Base-by-base conservation (phyloP, 1,140 invertebrate genomes). In the Plodia interpunctella region DNA sequence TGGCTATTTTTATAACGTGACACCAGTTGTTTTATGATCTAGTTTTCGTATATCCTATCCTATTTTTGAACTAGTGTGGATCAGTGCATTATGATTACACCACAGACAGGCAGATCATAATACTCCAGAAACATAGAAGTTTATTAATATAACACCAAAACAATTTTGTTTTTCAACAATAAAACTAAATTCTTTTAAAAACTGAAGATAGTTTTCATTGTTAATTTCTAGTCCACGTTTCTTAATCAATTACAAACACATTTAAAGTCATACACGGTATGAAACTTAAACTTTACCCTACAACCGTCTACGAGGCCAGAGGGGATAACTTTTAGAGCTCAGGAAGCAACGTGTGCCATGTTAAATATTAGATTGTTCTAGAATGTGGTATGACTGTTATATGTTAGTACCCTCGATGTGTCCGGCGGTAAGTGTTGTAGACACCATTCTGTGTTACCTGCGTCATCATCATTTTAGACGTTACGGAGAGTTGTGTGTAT, bases 331-430 rank as follows among this genome's bases (percentile, higher is more conserved):
- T 64, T 67, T 62, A 67, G 49, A 49, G 13, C 15, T 44, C 55
- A 52, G 66, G 67, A 65, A 76, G 69, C 72, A 76, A 72, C 66
- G 75, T 73, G 60, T 59, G 57, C 62, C 54, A 63, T 30, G 35
- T 59, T 68, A 49, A 66, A 64, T 70, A 72, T 68, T 71, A 71
- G 73, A 73, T 66, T 69, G 65, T 67, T 63, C 49, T 74, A 67
- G 68, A 68, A 58, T 68, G 68, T 73, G 65, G 58, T 72, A 70
- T 69, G 62, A 69, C 63, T 76, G 71, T 69, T 70, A 54, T 50
- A 65, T 76, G 61, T 70, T 70, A 75, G 69, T 62, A 30, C 61
- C 59, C 70, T 59, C 30, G 49, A 58, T 17, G 51, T 25, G 20
- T 30, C 17, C 28, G 15, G 11, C 21, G 68, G 70, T 72, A 68